Evolutionary conservation across 2,888 invertebrate species (phyloP).

Genomic region (Gasteruption jaculator): DNA sequence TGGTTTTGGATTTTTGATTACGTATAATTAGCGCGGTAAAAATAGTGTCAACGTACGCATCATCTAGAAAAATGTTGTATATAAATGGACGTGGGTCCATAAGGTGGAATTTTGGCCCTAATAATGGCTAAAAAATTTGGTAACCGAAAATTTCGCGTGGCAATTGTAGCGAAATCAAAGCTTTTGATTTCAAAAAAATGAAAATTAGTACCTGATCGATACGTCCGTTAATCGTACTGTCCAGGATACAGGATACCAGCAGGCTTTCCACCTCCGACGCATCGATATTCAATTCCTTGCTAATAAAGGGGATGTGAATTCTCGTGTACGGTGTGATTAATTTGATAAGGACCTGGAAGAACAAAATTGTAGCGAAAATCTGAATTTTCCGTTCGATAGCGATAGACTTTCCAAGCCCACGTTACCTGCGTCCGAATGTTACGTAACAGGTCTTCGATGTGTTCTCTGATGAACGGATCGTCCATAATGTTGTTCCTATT

Average conservation of each 20-base stretch:
- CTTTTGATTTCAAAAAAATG: constrained; percentile 3
- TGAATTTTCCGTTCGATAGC: no score
- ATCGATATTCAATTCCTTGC: constrained; percentile 89
- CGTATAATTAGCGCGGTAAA: no score
- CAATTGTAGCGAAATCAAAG: constrained; percentile 50
- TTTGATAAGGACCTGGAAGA: constrained; percentile 85
- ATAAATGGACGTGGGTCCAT: no score
- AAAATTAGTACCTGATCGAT: constrained; percentile 71
- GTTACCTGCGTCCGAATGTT: constrained; percentile 79
- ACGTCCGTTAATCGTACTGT: constrained; percentile 83
- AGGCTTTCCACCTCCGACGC: constrained; percentile 93
- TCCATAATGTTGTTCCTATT: constrained; percentile 97
- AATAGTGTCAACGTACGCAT: no score
- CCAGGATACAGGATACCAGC: constrained; percentile 95
- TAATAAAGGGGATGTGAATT: constrained; percentile 97
- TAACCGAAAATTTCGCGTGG: constrained; percentile 49
- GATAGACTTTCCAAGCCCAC: neutral
- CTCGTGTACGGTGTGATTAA: constrained; percentile 96
- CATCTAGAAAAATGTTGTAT: neutral
- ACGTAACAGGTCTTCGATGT: constrained; percentile 93
- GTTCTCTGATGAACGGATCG: constrained; percentile 97
- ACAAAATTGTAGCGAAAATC: no score
- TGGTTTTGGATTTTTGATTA: no score
- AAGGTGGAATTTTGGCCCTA: no score
- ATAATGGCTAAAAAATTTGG: no score